Base-by-base conservation (phyloP, 2,888 invertebrate species). In the Harpalus rufipes region DNA sequence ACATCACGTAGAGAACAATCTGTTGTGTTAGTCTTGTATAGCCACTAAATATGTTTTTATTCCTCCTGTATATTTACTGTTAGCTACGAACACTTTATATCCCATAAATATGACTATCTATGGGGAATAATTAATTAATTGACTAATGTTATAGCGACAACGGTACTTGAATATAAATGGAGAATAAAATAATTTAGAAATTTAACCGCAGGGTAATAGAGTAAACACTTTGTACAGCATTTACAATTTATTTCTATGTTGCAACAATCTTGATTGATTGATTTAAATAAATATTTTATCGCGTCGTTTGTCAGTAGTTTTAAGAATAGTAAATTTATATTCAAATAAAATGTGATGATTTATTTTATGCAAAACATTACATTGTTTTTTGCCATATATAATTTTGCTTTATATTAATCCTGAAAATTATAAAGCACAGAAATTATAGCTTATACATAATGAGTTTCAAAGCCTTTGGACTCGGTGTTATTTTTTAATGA, bases 61-160 rank as follows among this genome's bases (percentile, higher is more conserved):
- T 74, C 44, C 72, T 74, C 72, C 72, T 44, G 72, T 74, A 74
- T 74, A 74, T 80, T 80, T 80, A 80, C 80, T 80, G 80, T 80
- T 80, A 80, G 58, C 32, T 61, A 80, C 39, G 80, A 59, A 39
- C 39, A 80, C 80, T 80, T 80, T 61, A 80, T 80, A 61, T 39
- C 61, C 39, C 80, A 80, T 80, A 80, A 80, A 80, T 80, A 80
- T 80, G 41, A 61, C 61, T 41, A 61, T 80, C 80, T 80, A 80
- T 18, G 39, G 18, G 14, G 80, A 59, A 80, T 80, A 61, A 61
- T 80, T 59, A 80, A 80, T 80, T 80, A 80, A 80, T 80, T 80
- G 80, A 80, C 18, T 61, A 80, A 80, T 61, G 61, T 80, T 80
- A 80, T 61, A 7, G 80, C 80, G 59, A 18, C 80, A 80, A 80